Conservation (phyloP, 2,888 invertebrate genomes). For the Lasioglossum villosulum region DNA sequence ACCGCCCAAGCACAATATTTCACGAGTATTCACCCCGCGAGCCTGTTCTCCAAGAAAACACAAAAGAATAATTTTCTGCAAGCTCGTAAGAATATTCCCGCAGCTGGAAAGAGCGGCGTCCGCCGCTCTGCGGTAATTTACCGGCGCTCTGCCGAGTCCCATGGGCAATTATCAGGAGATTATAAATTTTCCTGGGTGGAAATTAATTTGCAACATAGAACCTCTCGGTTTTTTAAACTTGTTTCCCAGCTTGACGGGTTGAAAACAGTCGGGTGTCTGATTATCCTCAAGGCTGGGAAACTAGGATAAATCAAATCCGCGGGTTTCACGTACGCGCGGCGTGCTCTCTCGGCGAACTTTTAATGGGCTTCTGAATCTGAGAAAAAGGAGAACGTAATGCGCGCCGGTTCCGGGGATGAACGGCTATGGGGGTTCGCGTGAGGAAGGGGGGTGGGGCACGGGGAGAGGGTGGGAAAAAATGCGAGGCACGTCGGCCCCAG, state of each 20-base stretch:
- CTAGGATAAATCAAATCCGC: conserved; percentile 30
- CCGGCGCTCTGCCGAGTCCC: conserved; percentile 12
- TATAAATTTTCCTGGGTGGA: conserved; percentile 30
- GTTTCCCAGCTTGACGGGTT: not conserved
- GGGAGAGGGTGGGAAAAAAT: not conserved
- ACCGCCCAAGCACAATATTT: not conserved
- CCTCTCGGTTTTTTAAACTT: not conserved
- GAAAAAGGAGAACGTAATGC: not conserved
- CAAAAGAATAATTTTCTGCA: not conserved
- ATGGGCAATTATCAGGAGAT: conserved; percentile 33
- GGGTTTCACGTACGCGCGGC: conserved; percentile 26
- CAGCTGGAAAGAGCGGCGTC: not conserved
- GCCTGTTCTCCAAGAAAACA: not conserved
- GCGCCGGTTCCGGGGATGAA: not conserved
- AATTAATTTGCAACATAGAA: conserved; percentile 14
- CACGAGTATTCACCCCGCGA: not conserved
- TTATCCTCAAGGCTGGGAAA: conserved; percentile 29
- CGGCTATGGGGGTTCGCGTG: not conserved
- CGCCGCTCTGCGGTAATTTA: conserved; percentile 17
- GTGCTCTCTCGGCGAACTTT: conserved; percentile 22
- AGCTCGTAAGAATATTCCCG: conserved; percentile 3
- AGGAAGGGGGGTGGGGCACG: not conserved
- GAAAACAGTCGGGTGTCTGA: conserved; percentile 27
- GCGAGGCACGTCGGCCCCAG: conserved; percentile 17
- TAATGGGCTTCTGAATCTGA: conserved; percentile 33